A percentile compares a stretch with the other conserved stretches of the same genome.
phyloP scores from a whole-genome alignment of 2,797 vertebrate species.

The Phaenicophaeus curvirostris region DNA sequence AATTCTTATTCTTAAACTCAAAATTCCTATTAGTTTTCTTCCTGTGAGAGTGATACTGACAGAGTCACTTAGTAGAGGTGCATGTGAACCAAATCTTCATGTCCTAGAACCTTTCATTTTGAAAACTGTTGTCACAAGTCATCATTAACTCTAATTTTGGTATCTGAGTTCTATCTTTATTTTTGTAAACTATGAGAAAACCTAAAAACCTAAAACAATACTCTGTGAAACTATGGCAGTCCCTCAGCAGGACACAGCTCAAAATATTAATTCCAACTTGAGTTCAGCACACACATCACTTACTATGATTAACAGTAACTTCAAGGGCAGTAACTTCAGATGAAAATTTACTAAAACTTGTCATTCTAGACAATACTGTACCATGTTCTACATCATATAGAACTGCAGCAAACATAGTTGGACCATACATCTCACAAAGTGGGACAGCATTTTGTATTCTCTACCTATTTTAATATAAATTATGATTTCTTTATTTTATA shows the following conservation, averaged over 20 bases:
- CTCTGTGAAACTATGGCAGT: background rate
- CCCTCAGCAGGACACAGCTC: background rate
- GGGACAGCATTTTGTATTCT: background rate
- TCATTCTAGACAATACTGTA: background rate
- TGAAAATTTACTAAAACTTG: background rate
- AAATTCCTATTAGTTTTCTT: background rate
- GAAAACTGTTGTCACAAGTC: background rate
- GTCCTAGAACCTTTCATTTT: background rate
- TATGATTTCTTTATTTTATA: background rate
- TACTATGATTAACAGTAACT: background rate
- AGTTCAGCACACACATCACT: background rate
- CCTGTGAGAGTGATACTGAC: background rate
- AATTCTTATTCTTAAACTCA: background rate
- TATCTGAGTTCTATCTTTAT: background rate
- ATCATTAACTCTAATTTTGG: background rate
- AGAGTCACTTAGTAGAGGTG: background rate
- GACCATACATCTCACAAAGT: background rate
- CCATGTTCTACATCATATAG: background rate
- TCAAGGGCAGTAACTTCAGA: background rate
- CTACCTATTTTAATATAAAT: background rate
- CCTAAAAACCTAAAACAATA: background rate
- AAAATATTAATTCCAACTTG: background rate
- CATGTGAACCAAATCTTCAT: accelerated
- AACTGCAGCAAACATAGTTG: background rate
- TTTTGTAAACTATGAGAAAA: background rate